Evolutionary conservation across 35 echinoderm and acorn worm species (phyloP), one percentile per base, ranked within the genome.

Genomic region (Acanthaster planci): DNA sequence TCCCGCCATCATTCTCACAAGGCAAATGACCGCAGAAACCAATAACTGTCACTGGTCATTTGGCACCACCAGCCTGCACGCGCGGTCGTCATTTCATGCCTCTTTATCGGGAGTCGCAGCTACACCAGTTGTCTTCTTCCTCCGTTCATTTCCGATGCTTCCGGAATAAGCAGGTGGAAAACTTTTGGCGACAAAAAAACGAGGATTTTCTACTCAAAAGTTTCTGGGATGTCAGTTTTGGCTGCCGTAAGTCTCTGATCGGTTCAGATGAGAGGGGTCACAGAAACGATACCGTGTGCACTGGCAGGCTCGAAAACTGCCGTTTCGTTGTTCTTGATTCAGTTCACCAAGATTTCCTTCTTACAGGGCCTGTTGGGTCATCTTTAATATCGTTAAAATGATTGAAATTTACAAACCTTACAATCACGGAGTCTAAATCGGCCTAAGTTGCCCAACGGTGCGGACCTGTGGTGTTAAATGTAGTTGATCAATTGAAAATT

Each of bases 61-160:
- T 72, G 2, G 26, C n/a, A n/a, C n/a, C 7, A 14, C 56, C 27
- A 26, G 27, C 17, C 64, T 6, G 64, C 64, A 31, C 64, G 21
- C 34, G 30, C 64, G 29, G 64, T 72, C 10, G 18, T 72, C 29
- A 72, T 72, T 72, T 72, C 64, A 72, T 72, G 64, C 64, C 64
- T 27, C 64, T 72, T 72, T 72, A 29, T 72, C 64, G 30, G 34
- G 21, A 72, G 21, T 31, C 34, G 64, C 64, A 19, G 6, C 64
- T 72, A 19, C 64, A 72, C 64, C 64, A 21, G 64, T 72, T 29
- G 64, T 30, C 19, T 15, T 29, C 23, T 72, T 72, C 64, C 64
- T 72, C 64, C 64, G 64, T 72, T 72, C 64, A 72, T 72, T 72
- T 72, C 64, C 64, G 64, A 72, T 10, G 34, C 64, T 72, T 72